A percentile compares a stretch with the other conserved stretches of the same genome.
Evolutionary conservation across 2,888 invertebrate species (phyloP).

Genomic region (Eristalis tenax): DNA sequence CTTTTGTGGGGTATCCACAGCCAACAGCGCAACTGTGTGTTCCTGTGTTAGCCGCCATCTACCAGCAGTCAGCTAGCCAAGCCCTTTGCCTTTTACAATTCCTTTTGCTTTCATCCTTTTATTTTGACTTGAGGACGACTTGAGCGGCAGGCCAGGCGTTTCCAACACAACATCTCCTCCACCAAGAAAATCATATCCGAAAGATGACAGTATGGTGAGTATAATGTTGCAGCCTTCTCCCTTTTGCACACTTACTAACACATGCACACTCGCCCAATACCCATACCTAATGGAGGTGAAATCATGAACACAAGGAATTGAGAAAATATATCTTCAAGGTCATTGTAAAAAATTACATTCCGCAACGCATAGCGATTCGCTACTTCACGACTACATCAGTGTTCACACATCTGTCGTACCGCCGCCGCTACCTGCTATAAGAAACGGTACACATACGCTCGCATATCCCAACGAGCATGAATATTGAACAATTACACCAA

Average conservation of each 20-base stretch:
- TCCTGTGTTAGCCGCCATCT: background rate
- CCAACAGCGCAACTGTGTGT: background rate
- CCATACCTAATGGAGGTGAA: constrained; percentile 44
- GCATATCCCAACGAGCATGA: background rate
- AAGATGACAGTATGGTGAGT: constrained; percentile 1
- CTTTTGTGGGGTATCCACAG: background rate
- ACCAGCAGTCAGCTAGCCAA: background rate
- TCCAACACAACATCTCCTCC: background rate
- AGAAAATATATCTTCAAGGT: constrained; percentile 71
- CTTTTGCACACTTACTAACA: background rate
- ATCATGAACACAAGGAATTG: constrained; percentile 44
- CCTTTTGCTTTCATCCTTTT: background rate
- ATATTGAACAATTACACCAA: constrained; percentile 28
- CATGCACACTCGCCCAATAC: background rate
- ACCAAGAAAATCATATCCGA: background rate
- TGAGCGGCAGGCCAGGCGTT: background rate
- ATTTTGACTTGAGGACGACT: background rate
- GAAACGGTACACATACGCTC: constrained; percentile 8
- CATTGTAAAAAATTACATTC: constrained; percentile 73
- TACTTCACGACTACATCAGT: constrained; percentile 39
- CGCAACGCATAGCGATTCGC: constrained; percentile 63
- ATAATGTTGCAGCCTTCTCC: background rate
- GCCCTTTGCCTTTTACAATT: constrained; percentile 13
- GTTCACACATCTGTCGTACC: constrained; percentile 43
- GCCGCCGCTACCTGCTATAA: constrained; percentile 37